Conservation (phyloP, 2,888 invertebrate genomes). For the Troides helena region DNA sequence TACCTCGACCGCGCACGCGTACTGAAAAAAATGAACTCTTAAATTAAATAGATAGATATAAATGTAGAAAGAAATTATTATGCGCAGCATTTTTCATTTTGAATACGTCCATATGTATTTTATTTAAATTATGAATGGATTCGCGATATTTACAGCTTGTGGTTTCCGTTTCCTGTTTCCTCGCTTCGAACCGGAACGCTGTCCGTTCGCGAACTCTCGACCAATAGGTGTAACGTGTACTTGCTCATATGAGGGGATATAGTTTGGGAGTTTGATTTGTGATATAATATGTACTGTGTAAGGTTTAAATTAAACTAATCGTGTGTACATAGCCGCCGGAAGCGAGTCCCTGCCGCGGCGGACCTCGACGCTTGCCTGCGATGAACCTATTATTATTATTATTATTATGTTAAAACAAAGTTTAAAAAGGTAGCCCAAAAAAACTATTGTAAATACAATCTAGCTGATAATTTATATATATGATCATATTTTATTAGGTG, state of each 20-base stretch:
- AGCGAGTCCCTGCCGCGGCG: constrained; percentile 54
- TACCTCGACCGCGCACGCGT: too few relatives aligned
- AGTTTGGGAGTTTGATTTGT: constrained; percentile 73
- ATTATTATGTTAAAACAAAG: constrained; percentile 42
- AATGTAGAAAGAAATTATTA: constrained; percentile 59
- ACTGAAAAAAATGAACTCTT: constrained; percentile 47
- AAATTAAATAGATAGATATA: constrained; percentile 68
- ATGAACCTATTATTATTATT: constrained; percentile 44
- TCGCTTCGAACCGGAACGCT: constrained; percentile 34
- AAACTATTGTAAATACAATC: constrained; percentile 72
- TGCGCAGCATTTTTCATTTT: constrained; percentile 59
- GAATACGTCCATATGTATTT: constrained; percentile 40
- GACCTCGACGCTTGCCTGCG: constrained; percentile 69
- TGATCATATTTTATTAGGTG: constrained; percentile 59
- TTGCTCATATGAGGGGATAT: constrained; percentile 67
- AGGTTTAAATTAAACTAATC: constrained; percentile 41
- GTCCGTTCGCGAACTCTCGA: constrained; percentile 51
- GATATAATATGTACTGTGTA: constrained; percentile 58
- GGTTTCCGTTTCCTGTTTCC: constrained; percentile 7
- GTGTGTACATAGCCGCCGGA: constrained; percentile 55
- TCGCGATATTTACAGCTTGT: neutral
- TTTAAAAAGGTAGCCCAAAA: constrained; percentile 61
- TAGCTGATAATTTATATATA: constrained; percentile 65
- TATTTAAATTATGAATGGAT: constrained; percentile 23
- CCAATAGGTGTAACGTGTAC: constrained; percentile 70